Conservation (phyloP, 2,113 vertebrate species). For the Chloropsis hardwickii region DNA sequence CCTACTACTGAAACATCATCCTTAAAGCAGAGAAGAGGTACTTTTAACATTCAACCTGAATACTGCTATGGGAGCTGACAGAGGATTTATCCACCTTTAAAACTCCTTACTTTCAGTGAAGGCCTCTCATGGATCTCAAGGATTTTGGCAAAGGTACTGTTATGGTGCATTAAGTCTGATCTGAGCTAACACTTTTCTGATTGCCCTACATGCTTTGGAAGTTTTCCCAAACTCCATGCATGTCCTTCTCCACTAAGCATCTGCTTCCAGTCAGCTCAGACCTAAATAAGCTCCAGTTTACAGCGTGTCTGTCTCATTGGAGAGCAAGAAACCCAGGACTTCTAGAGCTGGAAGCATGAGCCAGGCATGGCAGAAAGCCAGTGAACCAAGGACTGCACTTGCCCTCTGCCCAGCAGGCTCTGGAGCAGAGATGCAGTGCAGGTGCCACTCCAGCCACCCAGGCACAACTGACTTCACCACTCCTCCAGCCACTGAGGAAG, state of each 20-base stretch:
- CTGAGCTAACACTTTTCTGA: background rate
- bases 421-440: background rate
- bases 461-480: background rate
- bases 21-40: background rate
- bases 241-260: background rate
- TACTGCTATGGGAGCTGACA: background rate
- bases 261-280: background rate
- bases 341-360: background rate
- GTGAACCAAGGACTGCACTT: background rate
- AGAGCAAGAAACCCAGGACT: background rate
- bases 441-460: background rate
- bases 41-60: background rate
- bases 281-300: background rate
- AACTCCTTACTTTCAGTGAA: background rate
- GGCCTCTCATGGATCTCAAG: background rate
- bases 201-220: background rate
- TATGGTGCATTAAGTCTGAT: background rate
- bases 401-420: background rate
- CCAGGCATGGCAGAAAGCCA: background rate
- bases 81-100: background rate
- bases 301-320: background rate
- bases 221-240: background rate
- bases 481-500: background rate
- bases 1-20: background rate
- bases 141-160: background rate